A percentile compares a stretch with the other conserved stretches of the same genome.
Evolutionary conservation across 2,888 invertebrate species (phyloP).

Genomic region (Phaedon cochleariae): DNA sequence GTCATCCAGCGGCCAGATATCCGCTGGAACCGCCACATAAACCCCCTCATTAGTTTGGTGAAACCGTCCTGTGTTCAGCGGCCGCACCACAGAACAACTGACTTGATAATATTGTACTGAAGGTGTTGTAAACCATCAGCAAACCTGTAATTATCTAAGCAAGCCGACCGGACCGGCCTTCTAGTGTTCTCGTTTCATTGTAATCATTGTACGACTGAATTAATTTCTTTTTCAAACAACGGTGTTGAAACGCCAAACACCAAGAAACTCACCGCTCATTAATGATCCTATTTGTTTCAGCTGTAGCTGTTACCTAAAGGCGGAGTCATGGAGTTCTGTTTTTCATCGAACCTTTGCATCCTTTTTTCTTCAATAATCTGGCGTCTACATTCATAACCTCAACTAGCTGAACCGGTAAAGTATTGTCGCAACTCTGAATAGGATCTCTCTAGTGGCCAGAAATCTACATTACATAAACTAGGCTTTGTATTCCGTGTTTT

Average conservation of each 20-base stretch:
- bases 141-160: constrained; percentile 46
- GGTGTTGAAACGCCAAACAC: not conserved
- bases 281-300: too few relatives aligned
- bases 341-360: too few relatives aligned
- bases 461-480: too few relatives aligned
- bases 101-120: constrained; percentile 32
- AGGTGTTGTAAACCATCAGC: constrained; percentile 40
- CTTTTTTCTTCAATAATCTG: too few relatives aligned
- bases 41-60: constrained; percentile 44
- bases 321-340: too few relatives aligned
- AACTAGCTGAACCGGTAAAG: too few relatives aligned
- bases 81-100: constrained; percentile 19
- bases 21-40: constrained; percentile 45
- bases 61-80: not conserved
- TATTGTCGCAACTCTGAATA: too few relatives aligned
- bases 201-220: constrained; percentile 25
- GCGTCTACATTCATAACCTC: too few relatives aligned
- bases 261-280: not conserved
- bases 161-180: constrained; percentile 43
- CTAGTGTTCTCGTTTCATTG: too few relatives aligned
- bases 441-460: too few relatives aligned
- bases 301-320: too few relatives aligned
- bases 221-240: constrained; percentile 1
- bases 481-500: too few relatives aligned
- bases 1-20: constrained; percentile 47